Evolutionary conservation across 2,113 vertebrate genomes (phyloP), one percentile per base, ranked within the genome.

Genomic region (Tapirus terrestris): DNA sequence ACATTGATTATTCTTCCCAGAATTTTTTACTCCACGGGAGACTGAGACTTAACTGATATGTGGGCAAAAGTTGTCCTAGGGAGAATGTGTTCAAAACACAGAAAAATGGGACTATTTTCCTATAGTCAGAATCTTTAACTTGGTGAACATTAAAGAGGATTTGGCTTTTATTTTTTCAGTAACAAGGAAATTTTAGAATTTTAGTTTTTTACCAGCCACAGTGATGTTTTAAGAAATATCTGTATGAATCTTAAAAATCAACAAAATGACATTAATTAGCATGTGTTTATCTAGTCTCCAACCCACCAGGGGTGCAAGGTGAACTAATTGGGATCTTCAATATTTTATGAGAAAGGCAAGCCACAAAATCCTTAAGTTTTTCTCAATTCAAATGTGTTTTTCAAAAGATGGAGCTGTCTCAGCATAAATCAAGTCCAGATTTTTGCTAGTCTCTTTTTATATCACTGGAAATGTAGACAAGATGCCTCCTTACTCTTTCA

Each of bases 31-130:
- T 94, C 51, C 58, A 48, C 39, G 18, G 21, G 27, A 88, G 14
- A 90, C 20, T 39, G 31, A 70, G 3, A 31, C 1, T 94, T 96
- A 86, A 51, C 65, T 90, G 82, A 20, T 63, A 60, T 25, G 23
- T 79, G 33, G 36, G 56, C 33, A 94, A 82, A 90, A 89, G 75
- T 86, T 93, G 56, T 92, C 20, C 33, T 45, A 16, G 48, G 79
- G 5, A 97, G 13, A 83, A 43, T 75, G 21, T 79, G 20, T 61
- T 92, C 6, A 83, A 81, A n/a, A 97, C 94, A 89, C 2, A 93
- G 17, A 93, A 92, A 96, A 96, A 80, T 8, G 0, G 0, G 20
- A 21, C 58, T 76, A 29, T 86, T 89, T 94, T 86, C 2, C 31
- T 67, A 25, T 17, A 80, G 33, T 21, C 1, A 27, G 6, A 53